Base-by-base conservation (phyloP, 2,888 invertebrate genomes). In the Melipona beecheii region DNA sequence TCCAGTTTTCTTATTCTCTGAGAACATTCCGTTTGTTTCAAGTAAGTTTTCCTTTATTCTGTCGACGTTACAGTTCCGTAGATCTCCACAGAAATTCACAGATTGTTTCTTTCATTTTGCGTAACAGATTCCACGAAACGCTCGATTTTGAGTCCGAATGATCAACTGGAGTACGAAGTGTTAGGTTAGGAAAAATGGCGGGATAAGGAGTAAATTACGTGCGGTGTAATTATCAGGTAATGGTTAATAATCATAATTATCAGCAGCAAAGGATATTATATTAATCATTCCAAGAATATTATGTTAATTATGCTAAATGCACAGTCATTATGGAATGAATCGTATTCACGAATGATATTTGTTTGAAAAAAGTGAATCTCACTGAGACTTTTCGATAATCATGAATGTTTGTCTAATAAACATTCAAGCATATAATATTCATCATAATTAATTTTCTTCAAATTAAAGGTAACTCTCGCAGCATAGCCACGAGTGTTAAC, bases 171-270 rank as follows among this genome's bases (percentile, higher is more conserved):
- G 43, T 13, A 9, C 19, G 6, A 4, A 2, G n/a, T 69, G 4
- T 9, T 27, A 71, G 52, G 52, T 64, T 77, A 75, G 52, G 3
- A 49, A 13, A 64, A 71, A 77, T 62, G 71, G 71, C 71, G 54
- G 72, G 43, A 77, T 17, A 77, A 56, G 15, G 6, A 66, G 15
- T 27, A 52, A n/a, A 49, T n/a, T 56, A 36, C 0, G 19, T 11
- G 4, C 5, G 27, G 9, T 6, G 13, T n/a, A 19, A 56, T 36
- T 56, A 2, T 43, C 27, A 68, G 9, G 11, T 24, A 27, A 9
- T 24, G 15, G 2, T 65, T n/a, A 27, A 54, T 69, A 69, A 9
- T 31, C 31, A 4, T 24, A 43, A 66, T 24, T 43, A 43, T 24
- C 17, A 66, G 4, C n/a, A 43, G n/a, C 17, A 9, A 66, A n/a